These are phyloP conservation scores for Drosophila imparisetae DNA, from an alignment of 2,888 invertebrate genomes.

Conservation along the genomic window DNA sequence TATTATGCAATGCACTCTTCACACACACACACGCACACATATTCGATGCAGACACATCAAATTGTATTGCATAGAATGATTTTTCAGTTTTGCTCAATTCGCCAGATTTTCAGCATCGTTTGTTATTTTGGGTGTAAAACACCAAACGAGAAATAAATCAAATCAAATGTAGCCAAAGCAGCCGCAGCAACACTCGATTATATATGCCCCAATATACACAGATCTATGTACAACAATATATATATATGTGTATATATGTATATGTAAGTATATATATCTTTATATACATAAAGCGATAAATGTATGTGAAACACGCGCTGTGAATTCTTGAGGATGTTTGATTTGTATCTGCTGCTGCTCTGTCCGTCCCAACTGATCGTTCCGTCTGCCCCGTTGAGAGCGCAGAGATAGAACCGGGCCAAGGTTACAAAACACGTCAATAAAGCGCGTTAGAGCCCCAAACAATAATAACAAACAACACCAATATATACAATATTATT, in stretches of 20 bases:
- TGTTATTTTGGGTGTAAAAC: constrained; percentile 80
- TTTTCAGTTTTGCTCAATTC: constrained; percentile 63
- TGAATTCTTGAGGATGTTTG: constrained; percentile 78
- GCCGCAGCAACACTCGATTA: constrained; percentile 29
- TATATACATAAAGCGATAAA: constrained; percentile 23
- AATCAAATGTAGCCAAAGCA: constrained; percentile 75
- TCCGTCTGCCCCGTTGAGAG: constrained; percentile 42
- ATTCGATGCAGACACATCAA: constrained; percentile 58
- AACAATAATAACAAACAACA: constrained; percentile 28
- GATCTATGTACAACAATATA: constrained; percentile 22
- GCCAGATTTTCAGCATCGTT: constrained; percentile 74
- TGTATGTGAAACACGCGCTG: constrained; percentile 58
- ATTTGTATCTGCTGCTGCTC: constrained; percentile 54
- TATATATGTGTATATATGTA: constrained; percentile 5
- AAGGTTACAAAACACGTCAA: constrained; percentile 84
- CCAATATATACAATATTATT: constrained; percentile 26
- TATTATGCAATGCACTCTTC: constrained; percentile 72
- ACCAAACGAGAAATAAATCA: constrained; percentile 78
- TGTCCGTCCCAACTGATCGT: constrained; percentile 27
- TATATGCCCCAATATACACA: constrained; percentile 41
- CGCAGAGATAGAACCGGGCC: constrained; percentile 80
- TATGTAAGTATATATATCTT: constrained; percentile 4
- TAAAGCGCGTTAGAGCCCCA: constrained; percentile 72
- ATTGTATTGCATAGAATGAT: constrained; percentile 59
- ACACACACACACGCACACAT: constrained; percentile 31